phyloP scores from a whole-genome alignment of 2,113 vertebrate species.

The Menura novaehollandiae region DNA sequence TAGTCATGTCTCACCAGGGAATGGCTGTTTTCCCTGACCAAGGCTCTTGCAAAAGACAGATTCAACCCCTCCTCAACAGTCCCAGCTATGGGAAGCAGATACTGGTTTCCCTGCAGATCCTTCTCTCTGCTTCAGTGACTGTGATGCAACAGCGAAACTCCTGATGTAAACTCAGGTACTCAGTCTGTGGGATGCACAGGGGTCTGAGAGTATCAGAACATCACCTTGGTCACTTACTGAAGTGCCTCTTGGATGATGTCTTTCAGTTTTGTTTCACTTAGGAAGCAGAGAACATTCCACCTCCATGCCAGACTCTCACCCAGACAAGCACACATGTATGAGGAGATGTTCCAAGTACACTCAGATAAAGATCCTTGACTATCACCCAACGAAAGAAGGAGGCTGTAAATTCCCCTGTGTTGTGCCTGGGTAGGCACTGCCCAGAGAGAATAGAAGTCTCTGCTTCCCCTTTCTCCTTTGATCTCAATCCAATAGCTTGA shows the following conservation, averaged over 20 bases:
- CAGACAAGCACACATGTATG: background rate
- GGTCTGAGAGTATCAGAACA: background rate
- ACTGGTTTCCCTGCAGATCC: background rate
- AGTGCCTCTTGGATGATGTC: background rate
- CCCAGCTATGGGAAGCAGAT: background rate
- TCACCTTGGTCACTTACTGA: background rate
- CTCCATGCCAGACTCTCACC: background rate
- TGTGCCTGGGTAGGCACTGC: background rate
- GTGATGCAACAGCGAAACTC: background rate
- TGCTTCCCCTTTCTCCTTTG: background rate
- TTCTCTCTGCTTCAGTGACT: background rate
- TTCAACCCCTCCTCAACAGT: background rate
- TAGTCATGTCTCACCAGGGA: constrained; percentile 17
- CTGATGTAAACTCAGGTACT: background rate
- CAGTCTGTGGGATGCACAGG: background rate
- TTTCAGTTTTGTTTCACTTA: background rate
- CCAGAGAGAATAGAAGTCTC: background rate
- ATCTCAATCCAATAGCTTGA: constrained; percentile 6
- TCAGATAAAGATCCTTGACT: background rate
- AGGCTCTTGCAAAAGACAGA: background rate
- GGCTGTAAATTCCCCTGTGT: background rate
- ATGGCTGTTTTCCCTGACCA: background rate
- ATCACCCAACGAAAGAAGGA: background rate
- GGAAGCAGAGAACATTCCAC: background rate
- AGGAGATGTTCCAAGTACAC: background rate